Evolutionary conservation across 2,888 invertebrate genomes (phyloP).

Genomic region (Polydrusus pterygomalis): DNA sequence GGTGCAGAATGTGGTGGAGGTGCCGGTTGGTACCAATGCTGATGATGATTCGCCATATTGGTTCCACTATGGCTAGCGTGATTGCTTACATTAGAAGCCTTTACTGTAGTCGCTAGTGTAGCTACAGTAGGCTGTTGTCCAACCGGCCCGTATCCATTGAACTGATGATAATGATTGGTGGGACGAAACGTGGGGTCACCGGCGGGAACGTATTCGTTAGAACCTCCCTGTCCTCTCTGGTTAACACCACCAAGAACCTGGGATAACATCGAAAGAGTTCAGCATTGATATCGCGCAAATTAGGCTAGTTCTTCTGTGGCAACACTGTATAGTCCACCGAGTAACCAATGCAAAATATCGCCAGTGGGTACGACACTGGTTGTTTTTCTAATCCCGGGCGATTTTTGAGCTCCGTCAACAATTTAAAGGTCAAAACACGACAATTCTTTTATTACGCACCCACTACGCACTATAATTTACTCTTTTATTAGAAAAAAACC

Average conservation of each 20-base stretch:
- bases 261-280: slow-evolving; percentile 24
- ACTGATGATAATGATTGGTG: slow-evolving; percentile 18
- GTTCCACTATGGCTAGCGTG: not conserved
- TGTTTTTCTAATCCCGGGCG: slow-evolving; percentile 29
- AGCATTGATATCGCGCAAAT: slow-evolving; percentile 12
- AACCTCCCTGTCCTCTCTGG: slow-evolving; percentile 10
- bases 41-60: slow-evolving; percentile 38
- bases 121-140: not conserved
- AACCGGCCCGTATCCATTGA: slow-evolving; percentile 12
- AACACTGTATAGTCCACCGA: slow-evolving; percentile 28
- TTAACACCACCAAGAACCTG: slow-evolving; percentile 20
- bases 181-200: slow-evolving; percentile 25
- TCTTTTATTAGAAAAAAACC: not conserved
- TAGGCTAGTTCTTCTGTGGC: slow-evolving; percentile 4
- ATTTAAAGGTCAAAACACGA: slow-evolving; percentile 16
- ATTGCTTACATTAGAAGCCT: not conserved
- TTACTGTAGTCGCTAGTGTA: not conserved
- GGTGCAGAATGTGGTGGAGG: slow-evolving; percentile 20
- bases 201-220: slow-evolving; percentile 12
- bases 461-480: slow-evolving; percentile 8
- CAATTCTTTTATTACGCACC: slow-evolving; percentile 6
- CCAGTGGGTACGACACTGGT: slow-evolving; percentile 22
- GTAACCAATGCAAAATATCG: slow-evolving; percentile 20
- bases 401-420: slow-evolving; percentile 24
- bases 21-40: slow-evolving; percentile 37